A percentile compares a stretch with the other conserved stretches of the same genome.
phyloP scores from a whole-genome alignment of 2,797 vertebrate species.

The Molossus alvarezi region DNA sequence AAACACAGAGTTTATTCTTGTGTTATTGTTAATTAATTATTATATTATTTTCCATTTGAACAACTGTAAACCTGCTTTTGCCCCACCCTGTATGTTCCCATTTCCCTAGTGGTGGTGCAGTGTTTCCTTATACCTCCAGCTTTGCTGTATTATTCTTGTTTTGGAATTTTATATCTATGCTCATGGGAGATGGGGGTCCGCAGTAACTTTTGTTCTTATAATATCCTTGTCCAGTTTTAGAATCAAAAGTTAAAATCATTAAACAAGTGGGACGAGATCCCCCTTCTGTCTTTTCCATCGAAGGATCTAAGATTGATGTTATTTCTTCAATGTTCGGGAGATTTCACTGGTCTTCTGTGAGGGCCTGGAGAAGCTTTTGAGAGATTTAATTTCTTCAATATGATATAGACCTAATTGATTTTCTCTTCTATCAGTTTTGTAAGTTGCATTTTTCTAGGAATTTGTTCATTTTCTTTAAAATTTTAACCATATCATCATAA shows the following conservation, averaged over 20 bases:
- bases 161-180: neutral
- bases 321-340: neutral
- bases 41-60: too few relatives aligned
- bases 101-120: neutral
- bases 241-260: neutral
- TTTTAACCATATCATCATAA: neutral
- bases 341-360: neutral
- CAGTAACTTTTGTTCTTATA: neutral
- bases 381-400: neutral
- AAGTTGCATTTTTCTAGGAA: neutral
- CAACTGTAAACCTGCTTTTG: too few relatives aligned
- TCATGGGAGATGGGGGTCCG: neutral
- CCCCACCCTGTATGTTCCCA: neutral
- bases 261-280: neutral
- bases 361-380: neutral
- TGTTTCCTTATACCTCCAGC: neutral
- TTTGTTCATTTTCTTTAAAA: conserved; percentile 37
- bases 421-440: conserved; percentile 10
- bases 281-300: neutral
- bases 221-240: neutral
- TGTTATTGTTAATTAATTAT: too few relatives aligned
- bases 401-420: neutral
- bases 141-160: neutral
- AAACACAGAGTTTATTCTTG: too few relatives aligned
- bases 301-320: neutral